Evolutionary conservation across 2,888 invertebrate species (phyloP), one percentile per base, ranked within the genome.

Genomic region (Synergus umbraculus): DNA sequence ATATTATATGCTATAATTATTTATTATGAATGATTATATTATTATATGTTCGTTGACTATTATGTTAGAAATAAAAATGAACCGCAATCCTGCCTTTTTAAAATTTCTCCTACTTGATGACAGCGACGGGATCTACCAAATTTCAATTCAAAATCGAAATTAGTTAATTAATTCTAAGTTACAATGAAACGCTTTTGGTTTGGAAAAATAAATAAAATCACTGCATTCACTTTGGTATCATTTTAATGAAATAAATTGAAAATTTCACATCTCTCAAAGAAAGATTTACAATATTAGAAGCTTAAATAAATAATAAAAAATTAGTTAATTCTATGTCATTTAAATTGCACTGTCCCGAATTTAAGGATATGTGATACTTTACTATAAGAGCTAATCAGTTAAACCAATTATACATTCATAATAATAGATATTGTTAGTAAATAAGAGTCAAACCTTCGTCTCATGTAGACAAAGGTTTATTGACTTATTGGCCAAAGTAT

Each of bases 41-140:
- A 85, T 86, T 85, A 88, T 86, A 88, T 89, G 89, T 89, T 89
- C 86, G 89, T 89, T 89, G 89, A 89, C 84, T 87, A 88, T 88
- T 89, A 87, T 86, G 89, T 90, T 90, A 89, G 89, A 88, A 90
- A 89, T 89, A 90, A 89, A 89, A 87, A 82, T 63, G 18, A 12
- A 77, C 5, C 15, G 49, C 43, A 77, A 46, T 44, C 41, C 37
- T 46, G 44, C 29, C 7, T 66, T 29, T 4, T 22, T n/a, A 9
- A 4, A 18, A 22, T n/a, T 60, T 10, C 9, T 60, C 3, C 29
- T 54, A n/a, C 22, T 60, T 60, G 29, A 29, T 29, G 29, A 29
- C 29, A 29, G 29, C 29, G 29, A 29, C 3, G 29, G 29, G 3
- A 29, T 29, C 29, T 29, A 29, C 3, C 12, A 60, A 60, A 22